Percentiles rank a stretch among this genome's conserved stretches.
These are phyloP conservation scores for Caenorhabditis sp. DNA, from an alignment of 2,888 invertebrate species.

Conservation along the genomic window DNA sequence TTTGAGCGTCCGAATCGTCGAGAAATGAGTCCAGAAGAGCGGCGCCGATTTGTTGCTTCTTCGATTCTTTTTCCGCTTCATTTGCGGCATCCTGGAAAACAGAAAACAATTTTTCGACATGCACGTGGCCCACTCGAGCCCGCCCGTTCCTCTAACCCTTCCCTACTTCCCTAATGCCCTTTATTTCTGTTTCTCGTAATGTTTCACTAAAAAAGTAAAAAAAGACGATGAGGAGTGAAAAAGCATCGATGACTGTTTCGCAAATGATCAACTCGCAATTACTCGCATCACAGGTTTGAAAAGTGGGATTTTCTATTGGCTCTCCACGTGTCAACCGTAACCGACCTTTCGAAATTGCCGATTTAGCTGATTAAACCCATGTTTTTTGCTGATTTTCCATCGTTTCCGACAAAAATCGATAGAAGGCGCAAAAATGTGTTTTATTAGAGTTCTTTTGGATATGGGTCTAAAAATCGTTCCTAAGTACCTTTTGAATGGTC, in stretches of 20 bases:
- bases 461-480: no score
- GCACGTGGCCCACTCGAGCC: no score
- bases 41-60: constrained; percentile 31
- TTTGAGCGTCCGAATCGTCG: constrained; percentile 47
- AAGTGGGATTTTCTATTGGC: no score
- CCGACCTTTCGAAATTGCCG: no score
- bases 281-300: constrained; percentile 14
- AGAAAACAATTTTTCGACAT: constrained; percentile 3
- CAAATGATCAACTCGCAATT: constrained; percentile 24
- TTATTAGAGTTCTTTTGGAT: no score
- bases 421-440: background rate
- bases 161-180: background rate
- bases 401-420: background rate
- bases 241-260: constrained; percentile 37
- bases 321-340: no score
- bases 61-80: constrained; percentile 48
- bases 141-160: background rate
- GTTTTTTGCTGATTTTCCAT: no score
- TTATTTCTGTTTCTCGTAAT: no score
- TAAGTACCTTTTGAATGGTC: no score
- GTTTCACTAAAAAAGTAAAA: background rate
- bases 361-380: no score
- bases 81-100: constrained; percentile 41
- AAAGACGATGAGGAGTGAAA: constrained; percentile 6
- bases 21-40: constrained; percentile 55